Evolutionary conservation across 2,113 vertebrate genomes (phyloP).

Genomic region (Theristicus caerulescens): DNA sequence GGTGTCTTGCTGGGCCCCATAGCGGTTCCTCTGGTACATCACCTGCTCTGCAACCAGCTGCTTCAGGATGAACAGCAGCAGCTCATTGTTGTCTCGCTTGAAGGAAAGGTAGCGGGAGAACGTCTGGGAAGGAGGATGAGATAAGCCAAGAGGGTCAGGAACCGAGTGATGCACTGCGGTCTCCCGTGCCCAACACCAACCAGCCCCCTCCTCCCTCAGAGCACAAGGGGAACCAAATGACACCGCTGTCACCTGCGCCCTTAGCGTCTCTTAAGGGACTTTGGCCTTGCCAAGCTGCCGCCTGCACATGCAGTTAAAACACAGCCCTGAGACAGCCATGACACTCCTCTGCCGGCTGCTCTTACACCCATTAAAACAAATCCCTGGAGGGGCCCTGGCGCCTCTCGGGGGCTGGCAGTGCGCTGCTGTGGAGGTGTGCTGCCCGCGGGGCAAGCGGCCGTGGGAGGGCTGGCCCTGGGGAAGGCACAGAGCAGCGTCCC

Average conservation of each 20-base stretch:
- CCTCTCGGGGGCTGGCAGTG: not conserved
- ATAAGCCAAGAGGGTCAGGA: not conserved
- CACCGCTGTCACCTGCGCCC: not conserved
- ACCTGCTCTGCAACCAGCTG: conserved; percentile 94
- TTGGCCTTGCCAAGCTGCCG: not conserved
- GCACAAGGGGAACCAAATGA: not conserved
- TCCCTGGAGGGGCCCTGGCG: not conserved
- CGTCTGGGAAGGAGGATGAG: conserved; percentile 72
- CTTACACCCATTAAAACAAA: not conserved
- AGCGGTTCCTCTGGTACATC: conserved; percentile 91
- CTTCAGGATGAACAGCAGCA: conserved; percentile 95
- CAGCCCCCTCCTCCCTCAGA: not conserved
- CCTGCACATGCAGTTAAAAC: not conserved
- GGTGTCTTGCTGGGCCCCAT: conserved; percentile 89
- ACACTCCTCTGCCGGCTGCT: not conserved
- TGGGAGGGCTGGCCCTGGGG: not conserved
- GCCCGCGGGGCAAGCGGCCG: rapidly evolving
- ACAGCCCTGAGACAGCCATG: not conserved
- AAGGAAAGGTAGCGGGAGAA: conserved; percentile 95
- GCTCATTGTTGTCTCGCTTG: conserved; percentile 94
- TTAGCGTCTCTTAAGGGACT: not conserved
- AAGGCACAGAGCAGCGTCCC: not conserved
- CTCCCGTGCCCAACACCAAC: not conserved
- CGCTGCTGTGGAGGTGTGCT: not conserved
- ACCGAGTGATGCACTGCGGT: rapidly evolving